phyloP scores from a whole-genome alignment of 2,888 invertebrate species.

The Plagiodera versicolora region DNA sequence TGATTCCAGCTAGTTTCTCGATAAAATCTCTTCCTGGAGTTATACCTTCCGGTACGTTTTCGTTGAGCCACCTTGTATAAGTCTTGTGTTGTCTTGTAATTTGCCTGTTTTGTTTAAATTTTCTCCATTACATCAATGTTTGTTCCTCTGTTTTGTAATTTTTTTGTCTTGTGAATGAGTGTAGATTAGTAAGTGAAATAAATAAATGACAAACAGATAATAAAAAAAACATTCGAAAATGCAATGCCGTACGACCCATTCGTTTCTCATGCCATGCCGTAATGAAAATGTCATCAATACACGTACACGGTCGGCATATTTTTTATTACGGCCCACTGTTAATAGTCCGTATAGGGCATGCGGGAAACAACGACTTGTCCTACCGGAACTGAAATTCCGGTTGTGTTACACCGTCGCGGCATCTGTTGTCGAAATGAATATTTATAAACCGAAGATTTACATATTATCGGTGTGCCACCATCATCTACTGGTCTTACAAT shows the following conservation, averaged over 20 bases:
- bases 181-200: too few relatives aligned
- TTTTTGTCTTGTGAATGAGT: too few relatives aligned
- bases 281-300: constrained; percentile 7
- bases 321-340: constrained; percentile 9
- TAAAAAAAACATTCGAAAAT: too few relatives aligned
- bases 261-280: neutral
- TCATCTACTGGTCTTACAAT: constrained; percentile 40
- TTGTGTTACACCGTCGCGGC: constrained; percentile 46
- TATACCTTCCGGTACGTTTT: too few relatives aligned
- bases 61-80: too few relatives aligned
- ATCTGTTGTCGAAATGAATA: constrained; percentile 51
- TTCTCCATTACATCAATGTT: too few relatives aligned
- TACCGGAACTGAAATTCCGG: constrained; percentile 56
- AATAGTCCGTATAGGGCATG: constrained; percentile 19
- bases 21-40: too few relatives aligned
- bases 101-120: too few relatives aligned
- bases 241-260: neutral
- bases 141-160: too few relatives aligned
- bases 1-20: too few relatives aligned
- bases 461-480: constrained; percentile 48
- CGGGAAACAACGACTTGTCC: constrained; percentile 51
- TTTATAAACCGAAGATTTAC: constrained; percentile 50
- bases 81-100: too few relatives aligned
- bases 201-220: too few relatives aligned
- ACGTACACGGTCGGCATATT: constrained; percentile 14